Conservation (phyloP, 2,797 vertebrate genomes). For the Pristis pectinata region DNA sequence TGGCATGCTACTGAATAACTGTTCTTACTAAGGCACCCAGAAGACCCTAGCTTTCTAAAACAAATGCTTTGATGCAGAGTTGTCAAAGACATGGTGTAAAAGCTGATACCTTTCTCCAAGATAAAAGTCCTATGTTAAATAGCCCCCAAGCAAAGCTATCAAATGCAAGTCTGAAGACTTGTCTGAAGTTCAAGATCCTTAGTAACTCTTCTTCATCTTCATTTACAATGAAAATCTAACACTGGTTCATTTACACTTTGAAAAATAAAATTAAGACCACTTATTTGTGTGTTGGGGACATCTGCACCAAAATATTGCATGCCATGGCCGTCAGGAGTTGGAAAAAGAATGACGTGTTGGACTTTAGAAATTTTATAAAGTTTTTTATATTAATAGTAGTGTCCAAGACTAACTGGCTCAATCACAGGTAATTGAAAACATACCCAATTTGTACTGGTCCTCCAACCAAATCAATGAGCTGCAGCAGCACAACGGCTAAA, state of each 20-base stretch:
- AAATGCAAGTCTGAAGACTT: conserved; percentile 2
- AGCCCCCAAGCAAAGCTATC: neutral
- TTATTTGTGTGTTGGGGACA: neutral
- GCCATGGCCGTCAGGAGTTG: neutral
- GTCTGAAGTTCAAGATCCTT: neutral
- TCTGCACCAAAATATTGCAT: neutral
- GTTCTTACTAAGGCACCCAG: conserved; percentile 32
- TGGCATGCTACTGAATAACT: conserved; percentile 33
- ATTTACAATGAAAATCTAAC: neutral
- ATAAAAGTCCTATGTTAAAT: conserved; percentile 32
- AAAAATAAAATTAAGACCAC: conserved; percentile 7
- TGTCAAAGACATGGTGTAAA: conserved; percentile 26
- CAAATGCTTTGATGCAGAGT: neutral
- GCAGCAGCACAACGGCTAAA: neutral
- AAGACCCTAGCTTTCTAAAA: conserved; percentile 26
- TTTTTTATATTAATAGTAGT: neutral
- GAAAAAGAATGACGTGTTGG: neutral
- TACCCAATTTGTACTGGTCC: neutral
- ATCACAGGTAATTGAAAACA: neutral
- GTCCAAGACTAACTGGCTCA: neutral
- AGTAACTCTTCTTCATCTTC: conserved; percentile 11
- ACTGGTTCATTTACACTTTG: neutral
- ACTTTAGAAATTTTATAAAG: neutral
- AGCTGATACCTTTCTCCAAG: conserved; percentile 14
- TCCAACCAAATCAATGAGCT: neutral